A percentile compares a stretch with the other conserved stretches of the same genome.
phyloP scores from a whole-genome alignment of 2,797 vertebrate species.

The Poliocrania exsul region DNA sequence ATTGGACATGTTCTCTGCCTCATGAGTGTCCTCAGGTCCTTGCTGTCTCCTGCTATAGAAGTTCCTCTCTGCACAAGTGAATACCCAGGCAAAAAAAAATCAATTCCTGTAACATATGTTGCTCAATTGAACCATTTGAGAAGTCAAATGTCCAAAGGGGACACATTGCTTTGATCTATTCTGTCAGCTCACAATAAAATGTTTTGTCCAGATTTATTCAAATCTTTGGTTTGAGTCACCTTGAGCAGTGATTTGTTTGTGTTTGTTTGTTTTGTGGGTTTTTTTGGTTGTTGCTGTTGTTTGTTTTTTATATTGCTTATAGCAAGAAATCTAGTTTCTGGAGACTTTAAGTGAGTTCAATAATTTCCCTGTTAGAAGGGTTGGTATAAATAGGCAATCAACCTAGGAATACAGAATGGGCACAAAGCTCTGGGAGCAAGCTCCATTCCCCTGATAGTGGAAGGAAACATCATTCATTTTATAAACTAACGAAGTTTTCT shows the following conservation, averaged over 20 bases:
- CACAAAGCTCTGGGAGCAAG: neutral
- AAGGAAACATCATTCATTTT: neutral
- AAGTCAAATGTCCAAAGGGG: neutral
- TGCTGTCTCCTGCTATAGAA: neutral
- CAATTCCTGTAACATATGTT: neutral
- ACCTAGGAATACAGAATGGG: neutral
- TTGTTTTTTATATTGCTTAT: neutral
- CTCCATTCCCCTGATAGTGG: neutral
- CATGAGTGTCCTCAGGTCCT: neutral
- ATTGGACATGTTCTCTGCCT: accelerated
- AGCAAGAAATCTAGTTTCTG: neutral
- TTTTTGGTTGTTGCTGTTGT: neutral
- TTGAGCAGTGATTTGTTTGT: neutral
- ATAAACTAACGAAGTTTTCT: neutral
- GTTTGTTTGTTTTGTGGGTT: neutral
- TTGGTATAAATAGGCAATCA: neutral
- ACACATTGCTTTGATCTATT: neutral
- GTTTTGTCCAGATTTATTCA: neutral
- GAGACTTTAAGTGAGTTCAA: neutral
- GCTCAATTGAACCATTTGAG: neutral
- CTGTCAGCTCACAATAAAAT: neutral
- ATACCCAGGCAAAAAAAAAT: neutral
- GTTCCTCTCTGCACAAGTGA: neutral
- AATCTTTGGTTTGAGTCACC: neutral
- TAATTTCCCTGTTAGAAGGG: neutral